phyloP scores from a whole-genome alignment of 2,888 invertebrate genomes.

The Meliscaeva auricollis region DNA sequence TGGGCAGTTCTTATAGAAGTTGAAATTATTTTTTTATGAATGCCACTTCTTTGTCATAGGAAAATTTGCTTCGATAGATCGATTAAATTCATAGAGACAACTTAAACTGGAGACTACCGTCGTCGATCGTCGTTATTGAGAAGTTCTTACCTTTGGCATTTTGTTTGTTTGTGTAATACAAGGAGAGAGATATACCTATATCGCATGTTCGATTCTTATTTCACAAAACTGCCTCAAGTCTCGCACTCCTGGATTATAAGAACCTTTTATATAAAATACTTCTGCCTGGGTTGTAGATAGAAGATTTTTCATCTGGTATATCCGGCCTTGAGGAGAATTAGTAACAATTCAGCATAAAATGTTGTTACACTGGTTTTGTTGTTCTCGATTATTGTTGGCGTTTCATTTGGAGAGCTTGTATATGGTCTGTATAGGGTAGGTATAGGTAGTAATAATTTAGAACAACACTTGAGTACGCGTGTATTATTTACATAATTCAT shows the following conservation, averaged over 20 bases:
- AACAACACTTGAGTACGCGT: conserved; percentile 69
- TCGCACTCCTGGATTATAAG: conserved; percentile 41
- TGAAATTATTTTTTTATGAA: conserved; percentile 18
- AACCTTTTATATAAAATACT: no score
- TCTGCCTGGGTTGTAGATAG: no score
- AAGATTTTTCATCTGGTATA: conserved; percentile 57
- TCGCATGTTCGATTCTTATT: conserved; percentile 61
- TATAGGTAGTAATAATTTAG: conserved; percentile 60
- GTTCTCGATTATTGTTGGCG: conserved; percentile 19
- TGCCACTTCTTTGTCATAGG: conserved; percentile 41
- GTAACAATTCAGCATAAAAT: conserved; percentile 73
- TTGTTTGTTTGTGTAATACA: conserved; percentile 47
- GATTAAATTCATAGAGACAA: conserved; percentile 4
- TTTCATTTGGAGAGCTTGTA: conserved; percentile 15
- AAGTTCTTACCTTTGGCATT: conserved; percentile 66
- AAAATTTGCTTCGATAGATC: conserved; percentile 33
- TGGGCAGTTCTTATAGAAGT: conserved; percentile 34
- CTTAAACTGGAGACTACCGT: not conserved
- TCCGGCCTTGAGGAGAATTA: conserved; percentile 72
- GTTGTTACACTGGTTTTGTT: conserved; percentile 68
- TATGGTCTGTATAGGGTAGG: not conserved
- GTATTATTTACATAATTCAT: conserved; percentile 65
- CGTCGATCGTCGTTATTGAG: not conserved
- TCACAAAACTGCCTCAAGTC: conserved; percentile 44
- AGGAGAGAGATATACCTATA: conserved; percentile 37